phyloP scores from a whole-genome alignment of 2,113 vertebrate genomes.

The Sarotherodon lohbergeri region DNA sequence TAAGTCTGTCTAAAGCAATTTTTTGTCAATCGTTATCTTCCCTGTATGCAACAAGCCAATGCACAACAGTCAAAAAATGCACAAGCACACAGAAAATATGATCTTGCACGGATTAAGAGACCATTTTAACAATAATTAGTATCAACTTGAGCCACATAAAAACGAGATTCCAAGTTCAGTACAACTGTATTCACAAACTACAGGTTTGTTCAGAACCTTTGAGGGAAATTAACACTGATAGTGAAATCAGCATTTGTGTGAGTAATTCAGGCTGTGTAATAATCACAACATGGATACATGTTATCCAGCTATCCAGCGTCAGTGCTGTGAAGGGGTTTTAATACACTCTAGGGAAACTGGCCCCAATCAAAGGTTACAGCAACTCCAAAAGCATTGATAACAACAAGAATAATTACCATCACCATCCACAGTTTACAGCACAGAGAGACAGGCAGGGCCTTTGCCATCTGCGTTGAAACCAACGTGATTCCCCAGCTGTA shows the following conservation, averaged over 20 bases:
- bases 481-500: conserved; percentile 42
- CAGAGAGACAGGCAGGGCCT: conserved; percentile 8
- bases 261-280: background rate
- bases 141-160: background rate
- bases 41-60: background rate
- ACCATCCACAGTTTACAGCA: background rate
- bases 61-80: background rate
- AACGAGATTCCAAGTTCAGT: background rate
- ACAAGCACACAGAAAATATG: background rate
- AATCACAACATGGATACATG: background rate
- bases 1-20: background rate
- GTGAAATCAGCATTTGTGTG: background rate
- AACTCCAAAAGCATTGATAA: conserved; percentile 29
- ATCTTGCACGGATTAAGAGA: background rate
- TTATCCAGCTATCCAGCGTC: conserved; percentile 5
- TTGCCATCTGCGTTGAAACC: conserved; percentile 51
- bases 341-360: background rate
- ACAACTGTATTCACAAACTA: background rate
- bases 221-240: background rate
- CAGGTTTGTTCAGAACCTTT: background rate
- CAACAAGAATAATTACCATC: conserved; percentile 18
- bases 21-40: background rate
- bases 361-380: background rate
- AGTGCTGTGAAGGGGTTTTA: conserved; percentile 2
- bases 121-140: background rate